Conservation (phyloP, 2,113 vertebrate species). For the Oenanthe melanoleuca region DNA sequence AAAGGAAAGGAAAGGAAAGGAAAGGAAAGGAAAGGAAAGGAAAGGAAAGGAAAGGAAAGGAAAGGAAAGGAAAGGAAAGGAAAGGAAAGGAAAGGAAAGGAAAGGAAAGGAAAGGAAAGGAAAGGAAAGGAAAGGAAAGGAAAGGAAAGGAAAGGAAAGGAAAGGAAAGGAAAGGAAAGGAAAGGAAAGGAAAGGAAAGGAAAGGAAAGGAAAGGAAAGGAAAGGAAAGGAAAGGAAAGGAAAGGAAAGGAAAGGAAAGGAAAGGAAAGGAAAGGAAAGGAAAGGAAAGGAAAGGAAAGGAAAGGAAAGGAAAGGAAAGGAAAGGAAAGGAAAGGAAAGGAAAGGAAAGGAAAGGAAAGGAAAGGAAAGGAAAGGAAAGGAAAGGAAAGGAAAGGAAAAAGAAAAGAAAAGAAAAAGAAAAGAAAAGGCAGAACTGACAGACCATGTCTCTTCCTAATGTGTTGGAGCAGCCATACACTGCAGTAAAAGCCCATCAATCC, state of each 20-base stretch:
- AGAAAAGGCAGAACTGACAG: background rate
- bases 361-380: background rate
- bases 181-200: background rate
- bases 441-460: background rate
- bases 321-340: background rate
- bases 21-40: background rate
- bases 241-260: background rate
- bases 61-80: background rate
- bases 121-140: background rate
- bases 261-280: background rate
- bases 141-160: background rate
- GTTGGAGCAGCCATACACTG: background rate
- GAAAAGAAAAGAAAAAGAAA: background rate
- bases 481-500: background rate
- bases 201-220: background rate
- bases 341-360: background rate
- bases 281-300: background rate
- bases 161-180: background rate
- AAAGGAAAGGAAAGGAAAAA: background rate
- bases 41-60: background rate
- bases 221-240: background rate
- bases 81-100: background rate
- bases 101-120: background rate
- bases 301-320: background rate
- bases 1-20: background rate